Percentiles rank a stretch among this genome's conserved stretches.
phyloP scores from a whole-genome alignment of 2,797 vertebrate species.

The Ctenopoma multispine region DNA sequence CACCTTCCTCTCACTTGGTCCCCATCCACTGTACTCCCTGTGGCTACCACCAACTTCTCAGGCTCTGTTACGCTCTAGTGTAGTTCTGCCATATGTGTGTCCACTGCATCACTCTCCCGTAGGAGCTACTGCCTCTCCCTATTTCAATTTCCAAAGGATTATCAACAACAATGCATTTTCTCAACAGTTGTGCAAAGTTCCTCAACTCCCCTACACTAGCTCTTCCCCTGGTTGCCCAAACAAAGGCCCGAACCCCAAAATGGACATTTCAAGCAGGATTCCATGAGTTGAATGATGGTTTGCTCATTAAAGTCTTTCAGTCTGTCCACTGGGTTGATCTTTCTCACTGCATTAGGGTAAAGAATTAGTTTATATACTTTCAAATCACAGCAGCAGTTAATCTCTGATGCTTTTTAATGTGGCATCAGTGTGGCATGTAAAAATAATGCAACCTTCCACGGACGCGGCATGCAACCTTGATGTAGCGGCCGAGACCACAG shows the following conservation, averaged over 20 bases:
- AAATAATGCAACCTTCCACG: slow-evolving; percentile 72
- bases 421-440: slow-evolving; percentile 49
- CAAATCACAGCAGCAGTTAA: slow-evolving; percentile 75
- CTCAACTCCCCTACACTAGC: slow-evolving; percentile 39
- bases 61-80: slow-evolving; percentile 45
- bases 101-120: slow-evolving; percentile 50
- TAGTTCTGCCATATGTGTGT: slow-evolving; percentile 55
- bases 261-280: slow-evolving; percentile 66
- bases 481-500: slow-evolving; percentile 84
- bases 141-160: slow-evolving; percentile 80
- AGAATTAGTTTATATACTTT: slow-evolving; percentile 67
- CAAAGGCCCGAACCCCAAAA: slow-evolving; percentile 63
- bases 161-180: slow-evolving; percentile 75
- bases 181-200: slow-evolving; percentile 76
- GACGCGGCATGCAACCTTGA: slow-evolving; percentile 83
- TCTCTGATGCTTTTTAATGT: slow-evolving; percentile 79
- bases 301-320: slow-evolving; percentile 67
- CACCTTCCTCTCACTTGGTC: slow-evolving; percentile 52
- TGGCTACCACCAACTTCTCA: slow-evolving; percentile 57
- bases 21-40: slow-evolving; percentile 50
- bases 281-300: slow-evolving; percentile 69
- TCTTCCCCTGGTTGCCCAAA: slow-evolving; percentile 52
- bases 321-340: slow-evolving; percentile 47
- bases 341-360: slow-evolving; percentile 58
- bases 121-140: slow-evolving; percentile 56